Base-by-base conservation (phyloP, 2,797 vertebrate genomes). In the Eupleurogrammus muticus region DNA sequence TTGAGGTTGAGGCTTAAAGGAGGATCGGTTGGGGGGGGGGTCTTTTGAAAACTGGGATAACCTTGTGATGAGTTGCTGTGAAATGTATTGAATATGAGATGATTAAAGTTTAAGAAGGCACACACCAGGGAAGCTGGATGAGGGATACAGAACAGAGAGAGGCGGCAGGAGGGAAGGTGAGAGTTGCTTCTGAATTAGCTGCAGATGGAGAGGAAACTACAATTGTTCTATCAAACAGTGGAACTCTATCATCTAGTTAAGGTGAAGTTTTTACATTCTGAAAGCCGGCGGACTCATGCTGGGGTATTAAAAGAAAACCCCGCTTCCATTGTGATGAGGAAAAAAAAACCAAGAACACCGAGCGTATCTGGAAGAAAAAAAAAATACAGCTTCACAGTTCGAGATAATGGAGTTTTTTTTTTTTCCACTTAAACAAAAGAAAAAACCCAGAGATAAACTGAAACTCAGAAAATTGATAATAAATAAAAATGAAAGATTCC, bases 21-120 rank as follows among this genome's bases (percentile, higher is more conserved):
- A n/a, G n/a, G n/a, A n/a, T n/a, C n/a, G n/a, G n/a, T n/a, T n/a
- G n/a, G 66, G 50, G 66, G 53, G 71, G 70, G 51, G 49, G 55
- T 69, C 75, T 75, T 80, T 87, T 77, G 78, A 81, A 88, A 85
- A 70, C 17, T 36, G 66, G 64, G 61, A 80, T 86, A 89, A 87
- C 87, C 89, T 87, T 79, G 80, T 83, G 84, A 75, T 52, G 67
- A 82, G 63, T 73, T 73, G 63, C 75, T 59, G 78, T 77, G 81
- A 77, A 81, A 83, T 63, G 66, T 66, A 88, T 88, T 87, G 81
- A 91, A 86, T 89, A 65, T 77, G 81, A 89, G 77, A 83, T 89
- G 86, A 90, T 93, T 91, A 90, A 92, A 89, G 86, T 91, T 90
- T 71, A 80, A 90, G 79, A 74, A 88, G 83, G 68, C 24, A 28